Evolutionary conservation across 30 jellyfish, hydroid and myxozoan species (phyloP), one percentile per base, ranked within the genome.

Genomic region (Haliclystus octoradiatus): DNA sequence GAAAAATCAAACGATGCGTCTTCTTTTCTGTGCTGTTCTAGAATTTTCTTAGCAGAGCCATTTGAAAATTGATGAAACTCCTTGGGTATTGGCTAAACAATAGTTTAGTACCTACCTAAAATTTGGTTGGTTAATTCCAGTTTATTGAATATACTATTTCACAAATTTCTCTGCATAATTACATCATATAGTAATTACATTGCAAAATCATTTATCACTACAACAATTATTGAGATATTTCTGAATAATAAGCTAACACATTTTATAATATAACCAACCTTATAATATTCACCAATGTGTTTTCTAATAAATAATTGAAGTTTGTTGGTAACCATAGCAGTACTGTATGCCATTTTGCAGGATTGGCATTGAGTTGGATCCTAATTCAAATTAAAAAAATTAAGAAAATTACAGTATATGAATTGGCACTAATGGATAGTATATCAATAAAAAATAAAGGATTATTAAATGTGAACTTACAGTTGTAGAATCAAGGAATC

Each of bases 221-320:
- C n/a, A n/a, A n/a, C n/a, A n/a, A n/a, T n/a, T n/a, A n/a, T n/a
- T n/a, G n/a, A n/a, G n/a, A n/a, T n/a, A n/a, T n/a, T n/a, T n/a
- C n/a, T n/a, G n/a, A n/a, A n/a, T n/a, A n/a, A n/a, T n/a, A n/a
- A n/a, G n/a, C n/a, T n/a, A n/a, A n/a, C n/a, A n/a, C n/a, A n/a
- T n/a, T n/a, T n/a, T n/a, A n/a, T n/a, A n/a, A n/a, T n/a, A n/a
- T n/a, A n/a, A n/a, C n/a, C n/a, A n/a, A n/a, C 96, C 73, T 74
- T 52, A 75, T 85, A 85, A 32, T 85, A 85, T 32, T 72, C 75
- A 40, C 68, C 63, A 62, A 78, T 69, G 0, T 60, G 70, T 13
- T 76, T 76, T 49, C 94, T 70, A 14, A 79, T 31, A 53, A 85
- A 85, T 35, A 85, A 0, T 27, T 79, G 69, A 14, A 85, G 76